Evolutionary conservation across 2,888 invertebrate species (phyloP).

Genomic region (Phymatocera aterrima): DNA sequence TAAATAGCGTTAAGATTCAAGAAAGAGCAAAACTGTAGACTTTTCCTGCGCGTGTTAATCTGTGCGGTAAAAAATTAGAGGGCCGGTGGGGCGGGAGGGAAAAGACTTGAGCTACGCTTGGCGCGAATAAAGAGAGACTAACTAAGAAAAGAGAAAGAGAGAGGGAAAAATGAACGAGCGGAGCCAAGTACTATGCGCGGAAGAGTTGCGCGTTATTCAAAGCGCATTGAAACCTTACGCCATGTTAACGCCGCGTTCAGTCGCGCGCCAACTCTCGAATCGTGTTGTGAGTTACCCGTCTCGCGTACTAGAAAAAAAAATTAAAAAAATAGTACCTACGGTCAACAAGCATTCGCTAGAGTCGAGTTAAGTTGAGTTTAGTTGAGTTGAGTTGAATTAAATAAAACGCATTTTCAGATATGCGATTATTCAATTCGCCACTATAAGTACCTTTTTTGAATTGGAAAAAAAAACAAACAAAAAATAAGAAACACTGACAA

Average conservation of each 20-base stretch:
- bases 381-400: no score
- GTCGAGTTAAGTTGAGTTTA: no score
- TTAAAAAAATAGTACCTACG: no score
- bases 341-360: no score
- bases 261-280: constrained; percentile 71
- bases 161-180: constrained; percentile 75
- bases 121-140: constrained; percentile 51
- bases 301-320: constrained; percentile 4
- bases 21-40: constrained; percentile 59
- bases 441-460: no score
- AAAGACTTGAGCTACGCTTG: background rate
- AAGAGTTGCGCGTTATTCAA: constrained; percentile 50
- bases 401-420: no score
- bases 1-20: constrained; percentile 53
- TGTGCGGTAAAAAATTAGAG: no score
- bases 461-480: no score
- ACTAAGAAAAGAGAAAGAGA: constrained; percentile 75
- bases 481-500: no score
- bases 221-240: constrained; percentile 73
- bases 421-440: no score
- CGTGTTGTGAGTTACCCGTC: constrained; percentile 41
- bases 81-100: constrained; percentile 23
- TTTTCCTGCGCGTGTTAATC: constrained; percentile 56
- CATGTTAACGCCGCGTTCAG: constrained; percentile 70
- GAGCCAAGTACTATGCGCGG: constrained; percentile 76